A percentile compares a stretch with the other conserved stretches of the same genome.
These are phyloP conservation scores for Chloroclystis v-ata DNA, from an alignment of 2,888 invertebrate genomes.

Conservation along the genomic window DNA sequence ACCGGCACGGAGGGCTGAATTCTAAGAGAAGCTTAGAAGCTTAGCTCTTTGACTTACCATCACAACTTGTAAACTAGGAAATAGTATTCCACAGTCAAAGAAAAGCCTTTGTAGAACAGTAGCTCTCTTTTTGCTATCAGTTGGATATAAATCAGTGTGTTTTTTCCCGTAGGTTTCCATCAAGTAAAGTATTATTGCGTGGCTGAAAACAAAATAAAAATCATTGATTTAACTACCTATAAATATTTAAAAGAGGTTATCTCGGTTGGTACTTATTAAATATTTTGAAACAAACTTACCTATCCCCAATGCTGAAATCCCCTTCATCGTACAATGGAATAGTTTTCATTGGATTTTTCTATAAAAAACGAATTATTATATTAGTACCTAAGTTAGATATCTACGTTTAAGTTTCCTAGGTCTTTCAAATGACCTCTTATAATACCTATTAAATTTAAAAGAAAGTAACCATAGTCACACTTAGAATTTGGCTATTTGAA, in stretches of 20 bases:
- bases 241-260: too few species aligned
- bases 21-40: neutral
- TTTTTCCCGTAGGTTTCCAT: constrained; percentile 57
- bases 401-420: too few species aligned
- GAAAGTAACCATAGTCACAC: too few species aligned
- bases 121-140: constrained; percentile 49
- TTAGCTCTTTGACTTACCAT: constrained; percentile 55
- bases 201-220: constrained; percentile 37
- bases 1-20: too few species aligned
- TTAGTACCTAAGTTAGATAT: too few species aligned
- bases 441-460: too few species aligned
- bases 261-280: neutral
- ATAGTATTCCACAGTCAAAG: constrained; percentile 62
- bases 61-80: constrained; percentile 55
- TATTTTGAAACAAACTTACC: constrained; percentile 39
- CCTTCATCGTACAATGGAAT: constrained; percentile 59
- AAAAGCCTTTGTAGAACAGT: constrained; percentile 56
- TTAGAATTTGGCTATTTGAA: too few species aligned
- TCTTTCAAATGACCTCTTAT: too few species aligned
- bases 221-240: neutral
- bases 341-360: constrained; percentile 71
- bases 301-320: constrained; percentile 58
- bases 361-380: constrained; percentile 22
- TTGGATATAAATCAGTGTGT: constrained; percentile 52
- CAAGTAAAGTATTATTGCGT: constrained; percentile 63